Conservation (phyloP, 2,797 vertebrate species). For the Notolepis coatsorum region DNA sequence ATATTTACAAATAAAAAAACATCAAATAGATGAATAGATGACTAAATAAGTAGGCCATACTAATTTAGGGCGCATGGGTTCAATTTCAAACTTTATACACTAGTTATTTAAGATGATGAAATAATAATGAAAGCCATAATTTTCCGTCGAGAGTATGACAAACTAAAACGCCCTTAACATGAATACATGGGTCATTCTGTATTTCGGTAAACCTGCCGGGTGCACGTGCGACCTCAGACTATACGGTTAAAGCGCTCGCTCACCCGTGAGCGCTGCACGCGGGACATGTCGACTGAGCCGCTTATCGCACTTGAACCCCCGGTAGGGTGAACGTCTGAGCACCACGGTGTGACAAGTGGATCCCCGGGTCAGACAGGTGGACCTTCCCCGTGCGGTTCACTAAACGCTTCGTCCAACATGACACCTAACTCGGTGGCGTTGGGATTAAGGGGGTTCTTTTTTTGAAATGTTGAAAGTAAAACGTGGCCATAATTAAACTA, state of each 20-base stretch:
- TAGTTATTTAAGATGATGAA: no score
- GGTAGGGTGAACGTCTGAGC: neutral
- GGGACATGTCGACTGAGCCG: slow-evolving; percentile 8
- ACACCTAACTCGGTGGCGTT: neutral
- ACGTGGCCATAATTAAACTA: no score
- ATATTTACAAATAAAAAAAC: neutral
- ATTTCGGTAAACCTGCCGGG: neutral
- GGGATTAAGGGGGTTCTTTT: neutral
- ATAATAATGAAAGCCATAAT: no score
- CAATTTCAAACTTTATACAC: neutral
- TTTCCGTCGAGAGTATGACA: no score
- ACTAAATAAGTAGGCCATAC: neutral
- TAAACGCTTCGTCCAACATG: slow-evolving; percentile 9
- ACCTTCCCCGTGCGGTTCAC: neutral
- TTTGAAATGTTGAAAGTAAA: no score
- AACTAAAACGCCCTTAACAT: no score
- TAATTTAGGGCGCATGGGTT: neutral
- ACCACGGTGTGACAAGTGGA: neutral
- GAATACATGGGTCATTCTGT: no score
- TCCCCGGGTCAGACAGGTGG: neutral
- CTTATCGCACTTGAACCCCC: slow-evolving; percentile 8
- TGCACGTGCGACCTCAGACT: neutral
- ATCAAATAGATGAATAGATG: no score
- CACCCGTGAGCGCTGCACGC: neutral
- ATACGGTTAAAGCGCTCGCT: neutral